These are phyloP conservation scores for Lepus americanus DNA, from an alignment of 2,113 vertebrate genomes.

Conservation along the genomic window DNA sequence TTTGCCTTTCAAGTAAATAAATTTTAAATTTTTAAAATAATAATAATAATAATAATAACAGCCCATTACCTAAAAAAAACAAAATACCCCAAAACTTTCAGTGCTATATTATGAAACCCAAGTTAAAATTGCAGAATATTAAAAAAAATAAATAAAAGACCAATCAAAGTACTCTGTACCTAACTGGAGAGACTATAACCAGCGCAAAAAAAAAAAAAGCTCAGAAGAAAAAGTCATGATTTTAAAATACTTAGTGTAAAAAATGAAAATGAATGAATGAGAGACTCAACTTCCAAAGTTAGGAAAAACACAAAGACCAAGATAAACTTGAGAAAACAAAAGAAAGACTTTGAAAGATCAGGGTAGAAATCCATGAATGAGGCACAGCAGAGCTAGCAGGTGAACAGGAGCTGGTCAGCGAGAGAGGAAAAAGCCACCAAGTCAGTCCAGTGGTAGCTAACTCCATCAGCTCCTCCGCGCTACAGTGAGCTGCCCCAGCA, in stretches of 20 bases:
- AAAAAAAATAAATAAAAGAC: background rate
- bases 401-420: background rate
- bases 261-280: background rate
- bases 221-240: background rate
- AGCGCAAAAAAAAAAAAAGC: no score
- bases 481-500: no score
- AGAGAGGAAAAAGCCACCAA: no score
- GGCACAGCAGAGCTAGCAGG: background rate
- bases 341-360: background rate
- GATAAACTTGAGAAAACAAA: slow-evolving; percentile 27
- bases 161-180: background rate
- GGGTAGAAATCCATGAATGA: background rate
- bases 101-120: background rate
- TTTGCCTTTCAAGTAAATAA: no score
- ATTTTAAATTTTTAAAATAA: background rate
- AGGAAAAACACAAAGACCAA: background rate
- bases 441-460: no score
- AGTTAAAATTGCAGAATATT: background rate
- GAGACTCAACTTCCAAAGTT: background rate
- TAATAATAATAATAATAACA: background rate
- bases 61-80: background rate
- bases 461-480: no score
- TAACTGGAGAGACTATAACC: background rate
- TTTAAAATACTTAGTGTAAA: background rate
- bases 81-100: background rate